Evolutionary conservation across 1,140 invertebrate species (phyloP), one percentile per base, ranked within the genome.

Genomic region (Periplaneta americana): DNA sequence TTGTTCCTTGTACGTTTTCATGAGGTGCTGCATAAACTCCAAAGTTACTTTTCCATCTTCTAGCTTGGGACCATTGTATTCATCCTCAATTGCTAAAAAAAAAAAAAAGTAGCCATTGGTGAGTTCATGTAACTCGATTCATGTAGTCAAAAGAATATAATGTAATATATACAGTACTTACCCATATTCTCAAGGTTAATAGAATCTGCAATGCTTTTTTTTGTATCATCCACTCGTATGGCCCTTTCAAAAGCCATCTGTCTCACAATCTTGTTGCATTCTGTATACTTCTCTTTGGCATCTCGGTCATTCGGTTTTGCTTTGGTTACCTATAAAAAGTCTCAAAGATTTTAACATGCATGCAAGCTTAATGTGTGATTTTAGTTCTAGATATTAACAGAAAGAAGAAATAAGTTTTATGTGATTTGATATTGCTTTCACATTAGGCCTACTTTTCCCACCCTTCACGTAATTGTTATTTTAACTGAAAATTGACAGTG

Each of bases 231-330:
- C 3, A 97, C 94, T 17, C 97, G 93, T 86, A 99, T 99, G 2
- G 99, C 99, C 89, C 97, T 98, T 88, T 98, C 96, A 90, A 99
- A 99, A 2, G 97, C 97, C 83, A 97, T 91, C 89, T 95, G 95
- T 87, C 95, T 97, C 5, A 99, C 95, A 86, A 99, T 97, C 91
- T 99, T 99, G 87, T 93, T 95, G 89, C 98, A 99, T 90, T 99
- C 98, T 57, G 91, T 93, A 86, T 91, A 99, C 88, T 99, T 99
- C n/a, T 93, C 85, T 88, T 95, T 95, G 15, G 98, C 98, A 91
- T 99, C 98, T 87, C 95, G 95, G 88, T 99, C 97, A 88, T 94
- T 96, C 83, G 98, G 98, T 83, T 94, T 91, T 76, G 94, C 94
- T 90, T 96, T 98, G 66, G 93, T 94, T 76, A 97, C 95, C 94